Evolutionary conservation across 2,888 invertebrate genomes (phyloP).

Genomic region (Andrena trimmerana): DNA sequence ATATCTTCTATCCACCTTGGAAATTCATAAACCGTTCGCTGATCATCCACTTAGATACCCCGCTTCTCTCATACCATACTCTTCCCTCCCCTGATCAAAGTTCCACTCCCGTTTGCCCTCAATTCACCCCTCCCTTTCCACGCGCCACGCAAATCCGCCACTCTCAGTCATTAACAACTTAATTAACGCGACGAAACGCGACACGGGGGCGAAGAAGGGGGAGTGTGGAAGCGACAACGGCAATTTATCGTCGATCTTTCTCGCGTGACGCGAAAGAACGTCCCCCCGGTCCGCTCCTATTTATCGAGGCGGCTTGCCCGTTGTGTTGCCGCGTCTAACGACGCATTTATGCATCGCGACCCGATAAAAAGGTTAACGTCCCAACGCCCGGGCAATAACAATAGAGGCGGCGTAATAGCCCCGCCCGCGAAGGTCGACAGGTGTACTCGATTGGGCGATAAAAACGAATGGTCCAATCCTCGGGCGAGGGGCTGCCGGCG

Average conservation of each 20-base stretch:
- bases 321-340: slow-evolving; percentile 21
- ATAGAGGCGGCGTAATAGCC: background rate
- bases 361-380: slow-evolving; percentile 39
- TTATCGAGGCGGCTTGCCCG: background rate
- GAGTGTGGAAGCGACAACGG: background rate
- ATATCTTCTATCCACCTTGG: too few species aligned
- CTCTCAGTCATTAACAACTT: background rate
- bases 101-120: too few species aligned
- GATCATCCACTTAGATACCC: too few species aligned
- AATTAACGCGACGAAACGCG: background rate
- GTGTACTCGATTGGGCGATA: slow-evolving; percentile 66
- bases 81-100: too few species aligned
- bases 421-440: slow-evolving; percentile 32
- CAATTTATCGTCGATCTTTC: slow-evolving; percentile 5
- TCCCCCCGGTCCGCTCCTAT: background rate
- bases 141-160: background rate
- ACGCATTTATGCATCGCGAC: slow-evolving; percentile 22
- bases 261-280: background rate
- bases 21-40: too few species aligned
- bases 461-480: slow-evolving; percentile 64
- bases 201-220: background rate
- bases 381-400: slow-evolving; percentile 18
- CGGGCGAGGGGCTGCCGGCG: slow-evolving; percentile 13
- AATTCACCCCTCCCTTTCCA: too few species aligned
- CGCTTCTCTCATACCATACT: too few species aligned